A percentile compares a stretch with the other conserved stretches of the same genome.
phyloP scores from a whole-genome alignment of 2,113 vertebrate genomes.

The Meleagris gallopavo region DNA sequence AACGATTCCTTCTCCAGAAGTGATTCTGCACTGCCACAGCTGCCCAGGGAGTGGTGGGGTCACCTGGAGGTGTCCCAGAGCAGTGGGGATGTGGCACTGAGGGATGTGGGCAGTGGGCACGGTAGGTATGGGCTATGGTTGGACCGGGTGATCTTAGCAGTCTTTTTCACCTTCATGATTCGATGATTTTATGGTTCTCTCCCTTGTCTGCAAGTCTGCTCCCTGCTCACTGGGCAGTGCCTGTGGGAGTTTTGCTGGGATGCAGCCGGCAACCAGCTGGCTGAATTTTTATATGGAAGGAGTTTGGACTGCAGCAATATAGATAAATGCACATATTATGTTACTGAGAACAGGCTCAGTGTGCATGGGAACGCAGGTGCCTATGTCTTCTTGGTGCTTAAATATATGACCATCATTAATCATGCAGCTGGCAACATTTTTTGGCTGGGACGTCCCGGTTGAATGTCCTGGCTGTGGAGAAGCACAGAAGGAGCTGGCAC shows the following conservation, averaged over 20 bases:
- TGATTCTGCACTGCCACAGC: too few species aligned
- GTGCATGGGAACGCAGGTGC: conserved; percentile 56
- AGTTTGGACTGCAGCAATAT: background rate
- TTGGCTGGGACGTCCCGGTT: background rate
- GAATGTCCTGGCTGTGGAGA: rapidly evolving
- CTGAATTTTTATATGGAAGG: background rate
- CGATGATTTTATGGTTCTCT: too few species aligned
- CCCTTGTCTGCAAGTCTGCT: rapidly evolving
- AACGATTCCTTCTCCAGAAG: too few species aligned
- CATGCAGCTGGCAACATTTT: background rate
- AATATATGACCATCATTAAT: background rate
- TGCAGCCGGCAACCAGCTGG: background rate
- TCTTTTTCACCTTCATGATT: too few species aligned
- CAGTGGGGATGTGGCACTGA: too few species aligned
- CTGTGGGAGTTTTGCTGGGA: background rate
- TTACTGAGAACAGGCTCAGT: background rate
- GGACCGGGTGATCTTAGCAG: too few species aligned
- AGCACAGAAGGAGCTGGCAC: background rate
- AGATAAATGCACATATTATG: background rate
- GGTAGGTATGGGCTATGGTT: too few species aligned
- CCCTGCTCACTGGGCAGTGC: rapidly evolving
- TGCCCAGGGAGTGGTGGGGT: too few species aligned
- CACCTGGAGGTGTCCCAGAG: too few species aligned
- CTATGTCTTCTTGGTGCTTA: background rate
- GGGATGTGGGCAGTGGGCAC: too few species aligned